Base-by-base conservation (phyloP, 2,113 vertebrate species). In the Phodopus roborovskii region DNA sequence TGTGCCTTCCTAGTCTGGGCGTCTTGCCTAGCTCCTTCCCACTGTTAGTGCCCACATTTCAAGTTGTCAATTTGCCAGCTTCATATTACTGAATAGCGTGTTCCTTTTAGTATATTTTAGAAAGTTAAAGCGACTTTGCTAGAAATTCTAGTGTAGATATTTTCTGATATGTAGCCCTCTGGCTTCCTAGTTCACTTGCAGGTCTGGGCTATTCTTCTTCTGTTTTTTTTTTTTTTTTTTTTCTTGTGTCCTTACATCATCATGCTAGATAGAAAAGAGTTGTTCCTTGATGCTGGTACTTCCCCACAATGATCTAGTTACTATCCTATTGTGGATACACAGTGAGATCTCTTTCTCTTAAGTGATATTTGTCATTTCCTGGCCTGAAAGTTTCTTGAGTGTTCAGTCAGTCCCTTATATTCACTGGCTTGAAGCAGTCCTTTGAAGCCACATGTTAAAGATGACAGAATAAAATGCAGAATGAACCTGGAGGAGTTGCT, bases 21-120 rank as follows among this genome's bases (percentile, higher is more conserved):
- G 91, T 95, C 68, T 78, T 97, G 96, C 82, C 96, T 94, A 48
- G 39, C 66, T 86, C 77, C 73, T 97, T 91, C 92, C 88, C 78
- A 84, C n/a, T 68, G 53, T 82, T 88, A 28, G n/a, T 90, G 84
- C 90, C 95, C 56, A 97, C 92, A 70, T 92, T 78, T 83, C 81
- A 74, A 71, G 13, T 79, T 94, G 90, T 88, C 94, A 88, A 45
- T 78, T 64, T 90, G 88, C 94, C 88, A 93, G 66, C 71, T 90
- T 92, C 68, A 30, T 95, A 64, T 93, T 82, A 85, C 36, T 81
- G 56, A 96, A 89, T 26, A 16, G 30, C 82, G 30, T 96, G 22
- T 74, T 92, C 24, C 56, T 86, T 94, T 90, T 90, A 86, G 16
- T 73, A 53, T 75, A n/a, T 94, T 92, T 96, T 71, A 92, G n/a